These are phyloP conservation scores for Scelioninae gen. 1 DNA, from an alignment of 2,888 invertebrate genomes.

Conservation along the genomic window DNA sequence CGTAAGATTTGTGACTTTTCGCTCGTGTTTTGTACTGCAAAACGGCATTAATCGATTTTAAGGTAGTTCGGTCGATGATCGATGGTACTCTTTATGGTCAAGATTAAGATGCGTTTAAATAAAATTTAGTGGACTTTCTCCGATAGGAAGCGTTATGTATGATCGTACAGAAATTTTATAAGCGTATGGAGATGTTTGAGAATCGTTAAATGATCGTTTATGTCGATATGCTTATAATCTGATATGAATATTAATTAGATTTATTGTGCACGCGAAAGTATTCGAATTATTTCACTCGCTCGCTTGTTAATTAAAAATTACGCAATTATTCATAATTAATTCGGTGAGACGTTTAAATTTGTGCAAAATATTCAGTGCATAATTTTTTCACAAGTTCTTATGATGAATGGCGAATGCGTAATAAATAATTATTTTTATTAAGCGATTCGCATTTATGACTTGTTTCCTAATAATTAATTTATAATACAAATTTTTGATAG, in stretches of 20 bases:
- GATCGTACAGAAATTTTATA: slow-evolving; percentile 40
- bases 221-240: slow-evolving; percentile 54
- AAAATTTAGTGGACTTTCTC: slow-evolving; percentile 60
- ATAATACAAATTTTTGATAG: too few species aligned
- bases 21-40: slow-evolving; percentile 32
- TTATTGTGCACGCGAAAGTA: slow-evolving; percentile 30
- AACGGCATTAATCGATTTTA: slow-evolving; percentile 57
- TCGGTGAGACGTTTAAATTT: too few species aligned
- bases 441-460: too few species aligned
- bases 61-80: slow-evolving; percentile 53
- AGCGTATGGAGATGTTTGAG: slow-evolving; percentile 34
- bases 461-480: too few species aligned
- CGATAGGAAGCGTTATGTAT: slow-evolving; percentile 42
- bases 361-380: too few species aligned
- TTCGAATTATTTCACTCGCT: not conserved
- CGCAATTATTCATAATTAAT: slow-evolving; percentile 20
- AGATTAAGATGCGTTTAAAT: slow-evolving; percentile 58
- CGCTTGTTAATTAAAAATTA: slow-evolving; percentile 5
- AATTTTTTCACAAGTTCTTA: too few species aligned
- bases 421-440: too few species aligned
- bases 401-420: too few species aligned
- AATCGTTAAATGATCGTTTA: slow-evolving; percentile 60
- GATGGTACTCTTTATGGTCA: slow-evolving; percentile 41
- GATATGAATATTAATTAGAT: slow-evolving; percentile 56
- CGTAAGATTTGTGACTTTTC: slow-evolving; percentile 29